These are phyloP conservation scores for Malurus splendens DNA, from an alignment of 2,797 vertebrate species.

Conservation along the genomic window DNA sequence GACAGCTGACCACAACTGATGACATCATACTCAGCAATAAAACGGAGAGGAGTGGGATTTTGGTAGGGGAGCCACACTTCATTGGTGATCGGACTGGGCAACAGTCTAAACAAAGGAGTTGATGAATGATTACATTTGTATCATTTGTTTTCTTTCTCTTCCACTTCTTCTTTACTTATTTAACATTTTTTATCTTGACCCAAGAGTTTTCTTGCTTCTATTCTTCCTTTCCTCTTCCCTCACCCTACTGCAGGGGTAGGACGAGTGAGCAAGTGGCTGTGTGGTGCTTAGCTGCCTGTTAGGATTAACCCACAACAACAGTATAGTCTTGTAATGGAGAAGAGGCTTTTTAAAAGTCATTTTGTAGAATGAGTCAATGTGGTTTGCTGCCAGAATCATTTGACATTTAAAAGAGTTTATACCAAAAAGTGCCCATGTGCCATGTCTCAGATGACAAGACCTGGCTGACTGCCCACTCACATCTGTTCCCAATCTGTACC, in stretches of 20 bases:
- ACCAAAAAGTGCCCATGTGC: neutral
- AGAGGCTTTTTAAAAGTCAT: neutral
- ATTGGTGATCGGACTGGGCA: neutral
- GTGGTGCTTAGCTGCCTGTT: neutral
- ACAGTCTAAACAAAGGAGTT: neutral
- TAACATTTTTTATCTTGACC: neutral
- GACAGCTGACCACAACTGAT: neutral
- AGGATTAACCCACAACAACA: neutral
- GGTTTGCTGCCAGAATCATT: neutral
- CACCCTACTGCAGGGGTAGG: fast-evolving
- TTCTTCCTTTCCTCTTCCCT: neutral
- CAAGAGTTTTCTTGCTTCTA: neutral
- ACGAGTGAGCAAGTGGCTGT: neutral
- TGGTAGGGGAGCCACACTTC: neutral
- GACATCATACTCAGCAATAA: neutral
- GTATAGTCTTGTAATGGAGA: neutral
- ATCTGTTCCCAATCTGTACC: slow-evolving; percentile 17
- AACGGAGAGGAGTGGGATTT: neutral
- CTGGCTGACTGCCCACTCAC: slow-evolving; percentile 18
- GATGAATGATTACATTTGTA: neutral
- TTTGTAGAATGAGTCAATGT: neutral
- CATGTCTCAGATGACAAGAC: neutral
- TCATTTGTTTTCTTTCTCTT: neutral
- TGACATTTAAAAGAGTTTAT: slow-evolving; percentile 10
- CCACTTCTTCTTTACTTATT: neutral